phyloP scores from a whole-genome alignment of 2,113 vertebrate genomes.

The Diphyllodes magnificus region DNA sequence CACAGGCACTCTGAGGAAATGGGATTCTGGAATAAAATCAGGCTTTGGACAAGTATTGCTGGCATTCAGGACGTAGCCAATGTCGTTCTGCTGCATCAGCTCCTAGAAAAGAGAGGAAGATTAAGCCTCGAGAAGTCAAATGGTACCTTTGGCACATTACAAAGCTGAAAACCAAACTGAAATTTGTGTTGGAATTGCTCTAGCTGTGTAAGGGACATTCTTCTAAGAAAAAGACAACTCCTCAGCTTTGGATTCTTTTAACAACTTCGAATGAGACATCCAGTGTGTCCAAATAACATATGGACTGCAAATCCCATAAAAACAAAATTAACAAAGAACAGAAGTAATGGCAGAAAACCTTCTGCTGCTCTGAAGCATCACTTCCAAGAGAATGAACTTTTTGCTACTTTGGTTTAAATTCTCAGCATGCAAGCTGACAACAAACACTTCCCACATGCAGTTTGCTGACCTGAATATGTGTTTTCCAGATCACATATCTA shows the following conservation, averaged over 20 bases:
- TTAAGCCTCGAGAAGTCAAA: neutral
- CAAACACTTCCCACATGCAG: neutral
- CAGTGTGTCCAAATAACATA: neutral
- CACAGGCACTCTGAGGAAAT: conserved; percentile 93
- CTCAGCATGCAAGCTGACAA: neutral
- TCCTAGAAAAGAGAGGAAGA: conserved; percentile 72
- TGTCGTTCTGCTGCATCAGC: conserved; percentile 94
- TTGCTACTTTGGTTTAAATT: neutral
- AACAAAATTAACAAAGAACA: neutral
- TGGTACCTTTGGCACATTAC: neutral
- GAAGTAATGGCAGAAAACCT: neutral
- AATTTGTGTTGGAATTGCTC: neutral
- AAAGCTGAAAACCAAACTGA: neutral
- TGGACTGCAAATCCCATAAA: neutral
- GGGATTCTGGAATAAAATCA: conserved; percentile 90
- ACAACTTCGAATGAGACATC: neutral
- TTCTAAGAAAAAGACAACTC: neutral
- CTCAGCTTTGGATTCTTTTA: neutral
- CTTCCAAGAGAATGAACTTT: neutral
- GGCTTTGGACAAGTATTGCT: conserved; percentile 96
- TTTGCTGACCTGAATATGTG: neutral
- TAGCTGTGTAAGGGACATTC: neutral
- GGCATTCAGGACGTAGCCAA: conserved; percentile 89
- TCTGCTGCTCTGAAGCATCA: neutral
- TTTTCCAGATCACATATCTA: neutral